These are phyloP conservation scores for Sesamia nonagrioides DNA, from an alignment of 1,140 invertebrate genomes.

Conservation along the genomic window DNA sequence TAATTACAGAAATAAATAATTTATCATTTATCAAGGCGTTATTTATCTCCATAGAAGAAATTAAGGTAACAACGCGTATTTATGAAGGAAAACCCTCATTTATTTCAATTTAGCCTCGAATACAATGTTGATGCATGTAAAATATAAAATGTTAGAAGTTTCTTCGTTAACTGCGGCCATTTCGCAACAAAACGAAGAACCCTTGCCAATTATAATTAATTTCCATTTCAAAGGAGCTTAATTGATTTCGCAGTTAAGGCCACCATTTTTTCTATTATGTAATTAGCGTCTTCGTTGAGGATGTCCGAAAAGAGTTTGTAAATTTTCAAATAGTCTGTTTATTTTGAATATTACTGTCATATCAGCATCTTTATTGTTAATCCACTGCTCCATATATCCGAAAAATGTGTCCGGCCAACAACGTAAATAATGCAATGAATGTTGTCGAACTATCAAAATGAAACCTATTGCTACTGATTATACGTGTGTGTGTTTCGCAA, in stretches of 20 bases:
- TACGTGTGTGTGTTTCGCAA: too few species aligned
- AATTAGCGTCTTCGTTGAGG: neutral
- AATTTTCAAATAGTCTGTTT: neutral
- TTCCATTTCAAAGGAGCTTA: constrained; percentile 29
- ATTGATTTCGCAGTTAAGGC: constrained; percentile 45
- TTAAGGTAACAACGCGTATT: neutral
- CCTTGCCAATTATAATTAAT: constrained; percentile 45
- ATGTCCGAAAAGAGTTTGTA: neutral
- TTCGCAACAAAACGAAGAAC: constrained; percentile 14
- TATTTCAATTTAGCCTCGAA: neutral
- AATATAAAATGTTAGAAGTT: constrained; percentile 21
- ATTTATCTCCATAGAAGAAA: constrained; percentile 7
- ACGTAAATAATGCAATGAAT: too few species aligned
- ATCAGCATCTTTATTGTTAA: too few species aligned
- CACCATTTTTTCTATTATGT: constrained; percentile 26
- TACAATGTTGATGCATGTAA: constrained; percentile 13
- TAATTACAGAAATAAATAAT: too few species aligned
- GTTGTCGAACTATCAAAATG: too few species aligned
- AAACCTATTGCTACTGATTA: too few species aligned
- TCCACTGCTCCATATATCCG: too few species aligned
- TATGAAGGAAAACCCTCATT: neutral
- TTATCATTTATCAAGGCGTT: neutral
- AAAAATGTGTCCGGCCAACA: too few species aligned
- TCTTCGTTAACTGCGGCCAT: neutral
- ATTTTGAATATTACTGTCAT: neutral